These are phyloP conservation scores for Blastobasis lacticolella DNA, from an alignment of 2,888 invertebrate genomes.

Conservation along the genomic window DNA sequence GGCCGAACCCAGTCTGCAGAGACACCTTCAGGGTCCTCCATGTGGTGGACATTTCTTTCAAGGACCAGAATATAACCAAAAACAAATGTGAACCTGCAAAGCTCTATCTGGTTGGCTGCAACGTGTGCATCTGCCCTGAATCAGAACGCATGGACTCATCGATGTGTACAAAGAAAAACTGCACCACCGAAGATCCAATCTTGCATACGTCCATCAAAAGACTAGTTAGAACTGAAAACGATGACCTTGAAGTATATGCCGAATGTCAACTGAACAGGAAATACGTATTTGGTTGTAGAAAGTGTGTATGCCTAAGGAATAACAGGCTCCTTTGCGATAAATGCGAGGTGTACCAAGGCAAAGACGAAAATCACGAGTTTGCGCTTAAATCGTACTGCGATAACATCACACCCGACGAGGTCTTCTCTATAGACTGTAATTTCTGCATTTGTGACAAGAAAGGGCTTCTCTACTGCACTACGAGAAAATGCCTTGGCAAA, in stretches of 20 bases:
- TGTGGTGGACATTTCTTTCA: conserved; percentile 27
- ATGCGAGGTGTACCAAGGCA: conserved; percentile 30
- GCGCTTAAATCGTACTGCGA: conserved; percentile 24
- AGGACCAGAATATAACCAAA: neutral
- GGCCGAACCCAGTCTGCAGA: conserved; percentile 57
- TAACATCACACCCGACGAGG: conserved; percentile 27
- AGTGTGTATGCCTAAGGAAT: conserved; percentile 62
- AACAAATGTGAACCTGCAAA: conserved; percentile 32
- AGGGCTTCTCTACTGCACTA: conserved; percentile 53
- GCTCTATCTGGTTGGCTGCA: conserved; percentile 47
- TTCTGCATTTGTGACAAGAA: conserved; percentile 63
- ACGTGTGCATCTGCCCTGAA: conserved; percentile 48
- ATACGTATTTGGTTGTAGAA: conserved; percentile 68
- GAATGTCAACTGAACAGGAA: conserved; percentile 44
- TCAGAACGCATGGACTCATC: conserved; percentile 28
- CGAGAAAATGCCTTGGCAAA: conserved; percentile 36
- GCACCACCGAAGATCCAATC: conserved; percentile 28
- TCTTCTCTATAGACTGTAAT: conserved; percentile 67
- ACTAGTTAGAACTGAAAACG: conserved; percentile 7
- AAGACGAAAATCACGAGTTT: neutral
- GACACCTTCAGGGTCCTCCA: conserved; percentile 47
- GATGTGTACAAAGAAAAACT: conserved; percentile 40
- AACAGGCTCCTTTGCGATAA: conserved; percentile 56
- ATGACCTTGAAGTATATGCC: conserved; percentile 37
- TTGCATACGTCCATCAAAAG: conserved; percentile 9